These are phyloP conservation scores for Ectemnius cavifrons DNA, from an alignment of 2,888 invertebrate species.

Conservation along the genomic window DNA sequence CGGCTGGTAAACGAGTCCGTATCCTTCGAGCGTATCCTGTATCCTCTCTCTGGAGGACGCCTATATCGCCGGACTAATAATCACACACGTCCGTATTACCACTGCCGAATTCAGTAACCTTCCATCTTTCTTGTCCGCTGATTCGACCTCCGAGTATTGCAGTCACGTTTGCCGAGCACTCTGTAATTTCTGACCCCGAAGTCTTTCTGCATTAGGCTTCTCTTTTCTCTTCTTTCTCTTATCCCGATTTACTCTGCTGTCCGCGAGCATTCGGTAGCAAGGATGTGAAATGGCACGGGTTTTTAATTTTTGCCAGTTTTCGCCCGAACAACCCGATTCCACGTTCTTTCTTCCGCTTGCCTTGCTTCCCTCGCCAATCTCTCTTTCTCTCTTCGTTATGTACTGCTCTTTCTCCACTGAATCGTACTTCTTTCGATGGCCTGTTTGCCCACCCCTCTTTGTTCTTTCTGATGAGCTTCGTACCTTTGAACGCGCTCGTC, in stretches of 20 bases:
- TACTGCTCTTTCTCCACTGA: neutral
- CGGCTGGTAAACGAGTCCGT: conserved; percentile 4
- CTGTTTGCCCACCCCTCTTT: conserved; percentile 12
- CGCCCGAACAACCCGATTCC: conserved; percentile 42
- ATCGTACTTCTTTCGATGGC: neutral
- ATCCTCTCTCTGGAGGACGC: neutral
- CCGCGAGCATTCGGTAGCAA: conserved; percentile 32
- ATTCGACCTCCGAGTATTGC: neutral
- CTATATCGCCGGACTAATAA: neutral
- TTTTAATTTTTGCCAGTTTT: conserved; percentile 56
- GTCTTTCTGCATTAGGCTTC: neutral
- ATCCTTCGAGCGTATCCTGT: neutral
- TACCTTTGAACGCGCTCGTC: conserved; percentile 3
- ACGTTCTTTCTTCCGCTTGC: conserved; percentile 12
- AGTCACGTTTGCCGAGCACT: neutral
- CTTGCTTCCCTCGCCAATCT: neutral
- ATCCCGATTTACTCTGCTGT: neutral
- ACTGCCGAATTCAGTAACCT: neutral
- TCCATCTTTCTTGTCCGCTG: neutral
- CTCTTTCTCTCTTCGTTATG: neutral
- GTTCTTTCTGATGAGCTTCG: conserved; percentile 6
- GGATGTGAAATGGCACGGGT: conserved; percentile 42
- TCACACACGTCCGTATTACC: neutral
- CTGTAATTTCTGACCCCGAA: conserved; percentile 2
- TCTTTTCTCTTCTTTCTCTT: conserved; percentile 10